Conservation (phyloP, 2,888 invertebrate species). For the Copidosoma aretas region DNA sequence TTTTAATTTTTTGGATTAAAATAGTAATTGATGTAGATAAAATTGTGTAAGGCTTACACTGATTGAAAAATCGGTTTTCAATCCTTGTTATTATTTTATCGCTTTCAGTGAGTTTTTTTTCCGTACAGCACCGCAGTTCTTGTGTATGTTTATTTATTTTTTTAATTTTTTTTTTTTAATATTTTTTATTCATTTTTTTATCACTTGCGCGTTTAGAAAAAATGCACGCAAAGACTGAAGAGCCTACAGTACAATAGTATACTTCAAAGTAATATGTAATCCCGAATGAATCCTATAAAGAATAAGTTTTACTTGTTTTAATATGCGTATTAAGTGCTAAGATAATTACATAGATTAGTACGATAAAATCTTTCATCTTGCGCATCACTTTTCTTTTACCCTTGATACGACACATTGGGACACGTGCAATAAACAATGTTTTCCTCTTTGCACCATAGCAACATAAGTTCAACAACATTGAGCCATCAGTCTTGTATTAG, state of each 20-base stretch:
- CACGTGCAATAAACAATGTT: neutral
- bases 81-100: slow-evolving; percentile 12
- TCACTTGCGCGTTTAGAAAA: slow-evolving; percentile 9
- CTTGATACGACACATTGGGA: slow-evolving; percentile 23
- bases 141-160: slow-evolving; percentile 7
- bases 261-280: slow-evolving; percentile 17
- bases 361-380: slow-evolving; percentile 29
- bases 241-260: neutral
- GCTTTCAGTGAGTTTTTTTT: slow-evolving; percentile 7
- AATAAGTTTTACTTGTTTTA: slow-evolving; percentile 22
- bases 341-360: slow-evolving; percentile 19
- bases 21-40: slow-evolving; percentile 38
- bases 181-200: slow-evolving; percentile 25
- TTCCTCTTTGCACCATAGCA: neutral
- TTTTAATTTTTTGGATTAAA: slow-evolving; percentile 31
- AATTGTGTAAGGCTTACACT: slow-evolving; percentile 35
- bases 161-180: neutral
- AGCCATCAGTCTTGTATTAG: slow-evolving; percentile 19
- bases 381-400: slow-evolving; percentile 19
- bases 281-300: slow-evolving; percentile 31
- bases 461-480: slow-evolving; percentile 17
- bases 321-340: slow-evolving; percentile 16
- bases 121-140: slow-evolving; percentile 24
- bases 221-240: slow-evolving; percentile 1
- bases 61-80: slow-evolving; percentile 30